Base-by-base conservation (phyloP, 2,113 vertebrate species). In the Stomatorhinus ivindoensis region DNA sequence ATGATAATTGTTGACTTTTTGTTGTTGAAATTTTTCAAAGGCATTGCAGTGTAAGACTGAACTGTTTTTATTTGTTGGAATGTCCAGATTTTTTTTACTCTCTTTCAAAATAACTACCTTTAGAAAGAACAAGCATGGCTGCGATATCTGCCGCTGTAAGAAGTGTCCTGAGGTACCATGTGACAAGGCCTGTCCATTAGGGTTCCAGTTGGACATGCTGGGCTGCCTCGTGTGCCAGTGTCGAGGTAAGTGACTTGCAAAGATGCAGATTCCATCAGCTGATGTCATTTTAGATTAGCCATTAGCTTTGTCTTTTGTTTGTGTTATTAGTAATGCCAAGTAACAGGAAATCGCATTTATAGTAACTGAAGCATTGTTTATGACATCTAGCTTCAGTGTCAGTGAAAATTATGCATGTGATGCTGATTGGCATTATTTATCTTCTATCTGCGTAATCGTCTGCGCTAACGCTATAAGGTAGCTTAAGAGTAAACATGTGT, bases 91-190 rank as follows among this genome's bases (percentile, higher is more conserved):
- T 17, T 55, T 87, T 24, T n/a, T 88, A 21, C 55, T 53, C 61
- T 88, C 61, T 27, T 73, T 80, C 73, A 19, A 44, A 82, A 82
- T 17, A 82, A 42, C 42, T 21, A 84, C 44, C 82, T 47, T 83
- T 95, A 98, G 97, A 94, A 98, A 97, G 95, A 98, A 98, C 95
- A 97, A 97, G 91, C 97, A 98, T 1, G 97, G 97, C 91, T 98
- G 97, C 93, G 96, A 97, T 92, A 95, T 96, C 92, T 98, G 97
- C 92, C 97, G 97, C 83, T 98, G 97, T 94, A 97, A 95, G 93
- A 98, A 97, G 89, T 98, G 97, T 88, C 97, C 97, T 0, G 96
- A 97, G 44, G 91, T 96, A 53, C 95, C 94, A 1, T 98, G 97
- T 95, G 96, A 96, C 92, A 96, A 97, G 92, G 92, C 94, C 92